phyloP scores from a whole-genome alignment of 2,113 vertebrate species.

The Condylura cristata region DNA sequence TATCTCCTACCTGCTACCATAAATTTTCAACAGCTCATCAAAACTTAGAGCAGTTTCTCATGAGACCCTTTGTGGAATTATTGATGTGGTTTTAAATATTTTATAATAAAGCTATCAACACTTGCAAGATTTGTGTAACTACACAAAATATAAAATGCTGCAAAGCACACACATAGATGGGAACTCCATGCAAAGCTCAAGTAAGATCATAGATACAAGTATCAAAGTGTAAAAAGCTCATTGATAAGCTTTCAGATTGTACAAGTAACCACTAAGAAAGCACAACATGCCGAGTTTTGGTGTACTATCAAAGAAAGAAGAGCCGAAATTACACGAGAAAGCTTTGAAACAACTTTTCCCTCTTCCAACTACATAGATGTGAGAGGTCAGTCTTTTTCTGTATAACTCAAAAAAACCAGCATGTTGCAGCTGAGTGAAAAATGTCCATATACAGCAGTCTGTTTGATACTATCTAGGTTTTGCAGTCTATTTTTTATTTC shows the following conservation, averaged over 20 bases:
- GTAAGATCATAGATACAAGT: neutral
- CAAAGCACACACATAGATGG: neutral
- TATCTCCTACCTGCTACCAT: neutral
- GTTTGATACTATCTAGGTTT: neutral
- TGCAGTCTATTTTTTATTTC: neutral
- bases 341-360: neutral
- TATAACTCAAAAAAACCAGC: neutral
- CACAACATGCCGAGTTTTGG: neutral
- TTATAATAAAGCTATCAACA: neutral
- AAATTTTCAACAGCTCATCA: neutral
- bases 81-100: neutral
- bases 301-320: neutral
- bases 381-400: neutral
- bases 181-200: neutral
- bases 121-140: neutral
- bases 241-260: neutral
- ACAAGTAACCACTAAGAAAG: neutral
- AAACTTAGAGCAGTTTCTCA: neutral
- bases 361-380: neutral
- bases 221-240: neutral
- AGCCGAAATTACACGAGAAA: neutral
- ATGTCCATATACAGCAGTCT: neutral
- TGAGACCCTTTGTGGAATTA: neutral
- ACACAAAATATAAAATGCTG: neutral
- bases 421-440: neutral